phyloP scores from a whole-genome alignment of 2,113 vertebrate genomes.

The Perccottus glenii region DNA sequence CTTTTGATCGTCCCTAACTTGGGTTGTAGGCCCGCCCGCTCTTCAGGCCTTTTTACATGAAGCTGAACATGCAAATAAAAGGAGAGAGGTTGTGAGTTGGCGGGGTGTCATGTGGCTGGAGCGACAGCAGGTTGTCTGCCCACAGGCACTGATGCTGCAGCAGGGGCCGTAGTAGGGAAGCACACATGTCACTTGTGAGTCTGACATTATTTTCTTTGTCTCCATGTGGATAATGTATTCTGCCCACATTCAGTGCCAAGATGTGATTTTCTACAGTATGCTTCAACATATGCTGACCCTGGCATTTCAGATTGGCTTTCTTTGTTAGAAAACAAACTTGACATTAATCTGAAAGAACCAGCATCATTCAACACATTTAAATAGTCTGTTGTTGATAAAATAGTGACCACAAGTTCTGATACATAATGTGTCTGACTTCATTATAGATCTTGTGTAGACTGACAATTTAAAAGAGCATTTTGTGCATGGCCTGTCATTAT shows the following conservation, averaged over 20 bases:
- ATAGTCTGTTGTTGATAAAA: too few relatives aligned
- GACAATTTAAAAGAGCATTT: too few relatives aligned
- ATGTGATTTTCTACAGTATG: slow-evolving; percentile 58
- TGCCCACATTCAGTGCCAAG: slow-evolving; percentile 45
- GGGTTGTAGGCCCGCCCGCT: slow-evolving; percentile 33
- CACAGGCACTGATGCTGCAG: slow-evolving; percentile 55
- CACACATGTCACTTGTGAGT: slow-evolving; percentile 51
- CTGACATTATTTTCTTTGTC: slow-evolving; percentile 63
- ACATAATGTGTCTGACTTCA: too few relatives aligned
- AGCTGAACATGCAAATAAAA: not conserved
- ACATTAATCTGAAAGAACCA: not conserved
- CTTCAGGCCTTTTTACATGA: slow-evolving; percentile 33
- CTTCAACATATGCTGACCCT: slow-evolving; percentile 61
- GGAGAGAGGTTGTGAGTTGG: slow-evolving; percentile 17
- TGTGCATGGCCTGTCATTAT: too few relatives aligned
- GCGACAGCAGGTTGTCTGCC: slow-evolving; percentile 67
- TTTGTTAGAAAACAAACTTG: slow-evolving; percentile 18
- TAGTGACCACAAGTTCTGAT: too few relatives aligned
- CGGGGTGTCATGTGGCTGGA: slow-evolving; percentile 55
- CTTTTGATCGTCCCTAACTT: slow-evolving; percentile 52
- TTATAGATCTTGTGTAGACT: too few relatives aligned
- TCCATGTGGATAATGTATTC: slow-evolving; percentile 53
- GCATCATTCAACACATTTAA: not conserved
- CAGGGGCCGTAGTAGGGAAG: slow-evolving; percentile 43
- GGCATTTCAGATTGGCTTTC: slow-evolving; percentile 23